Evolutionary conservation across 1,140 invertebrate genomes (phyloP).

Genomic region (Belonocnema kinseyi): DNA sequence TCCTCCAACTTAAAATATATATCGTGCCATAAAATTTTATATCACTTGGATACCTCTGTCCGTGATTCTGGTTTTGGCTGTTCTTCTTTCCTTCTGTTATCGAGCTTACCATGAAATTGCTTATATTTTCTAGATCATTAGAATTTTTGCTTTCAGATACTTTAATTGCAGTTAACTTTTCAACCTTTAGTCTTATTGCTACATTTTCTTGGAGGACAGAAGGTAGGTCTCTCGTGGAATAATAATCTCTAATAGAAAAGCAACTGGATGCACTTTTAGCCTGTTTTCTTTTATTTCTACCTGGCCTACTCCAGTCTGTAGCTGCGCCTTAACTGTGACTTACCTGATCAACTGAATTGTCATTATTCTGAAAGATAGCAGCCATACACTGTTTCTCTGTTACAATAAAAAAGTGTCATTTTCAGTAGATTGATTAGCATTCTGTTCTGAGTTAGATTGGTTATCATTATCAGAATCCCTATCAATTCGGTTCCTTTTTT

Average conservation of each 20-base stretch:
- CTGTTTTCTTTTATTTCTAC: slow-evolving; percentile 6
- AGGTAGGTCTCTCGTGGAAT: not conserved
- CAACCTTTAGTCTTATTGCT: not conserved
- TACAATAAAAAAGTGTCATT: not conserved
- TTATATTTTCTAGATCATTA: not conserved
- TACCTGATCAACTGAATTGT: not conserved
- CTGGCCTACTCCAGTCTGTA: not conserved
- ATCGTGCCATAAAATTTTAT: not conserved
- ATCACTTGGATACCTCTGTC: not conserved
- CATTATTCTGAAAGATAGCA: not conserved
- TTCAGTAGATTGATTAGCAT: not conserved
- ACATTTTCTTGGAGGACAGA: not conserved
- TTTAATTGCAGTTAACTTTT: not conserved
- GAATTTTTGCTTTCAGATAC: not conserved
- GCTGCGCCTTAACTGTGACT: not conserved
- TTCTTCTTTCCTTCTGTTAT: not conserved
- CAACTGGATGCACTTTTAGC: not conserved
- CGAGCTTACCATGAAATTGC: not conserved
- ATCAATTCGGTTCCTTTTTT: no score
- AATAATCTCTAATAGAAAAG: not conserved
- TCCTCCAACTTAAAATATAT: not conserved
- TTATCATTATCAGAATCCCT: no score
- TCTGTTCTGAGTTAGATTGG: not conserved
- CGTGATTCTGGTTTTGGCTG: not conserved
- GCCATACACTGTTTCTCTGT: not conserved